phyloP scores from a whole-genome alignment of 2,113 vertebrate genomes.

The Anarhynchus alexandrinus region DNA sequence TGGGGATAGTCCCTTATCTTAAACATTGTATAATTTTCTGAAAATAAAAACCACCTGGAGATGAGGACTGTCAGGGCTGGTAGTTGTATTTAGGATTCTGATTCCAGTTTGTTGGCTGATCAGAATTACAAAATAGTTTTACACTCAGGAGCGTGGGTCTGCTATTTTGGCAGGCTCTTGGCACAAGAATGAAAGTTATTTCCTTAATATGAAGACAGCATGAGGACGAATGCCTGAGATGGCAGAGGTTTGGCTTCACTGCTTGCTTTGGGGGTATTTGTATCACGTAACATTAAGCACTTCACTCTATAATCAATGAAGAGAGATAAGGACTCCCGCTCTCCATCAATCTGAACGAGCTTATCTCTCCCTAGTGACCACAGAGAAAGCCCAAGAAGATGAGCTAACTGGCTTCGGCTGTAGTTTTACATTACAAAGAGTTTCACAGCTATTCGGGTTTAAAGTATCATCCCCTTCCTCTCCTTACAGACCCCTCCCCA shows the following conservation, averaged over 20 bases:
- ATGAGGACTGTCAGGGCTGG: background rate
- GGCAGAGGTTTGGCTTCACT: background rate
- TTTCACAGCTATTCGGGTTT: constrained; percentile 9
- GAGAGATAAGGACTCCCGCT: constrained; percentile 9
- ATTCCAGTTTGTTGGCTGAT: background rate
- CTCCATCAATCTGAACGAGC: constrained; percentile 2
- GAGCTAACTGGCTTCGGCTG: background rate
- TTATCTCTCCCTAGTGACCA: background rate
- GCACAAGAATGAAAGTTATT: constrained; percentile 37
- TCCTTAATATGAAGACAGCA: constrained; percentile 26
- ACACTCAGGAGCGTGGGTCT: background rate
- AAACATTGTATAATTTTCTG: background rate
- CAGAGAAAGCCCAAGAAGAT: constrained; percentile 1
- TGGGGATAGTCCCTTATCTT: background rate
- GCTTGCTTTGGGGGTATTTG: background rate
- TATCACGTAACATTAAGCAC: background rate
- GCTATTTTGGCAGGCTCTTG: constrained; percentile 47
- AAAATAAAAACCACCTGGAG: background rate
- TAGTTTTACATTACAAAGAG: background rate
- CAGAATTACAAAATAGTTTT: background rate
- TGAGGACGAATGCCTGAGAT: background rate
- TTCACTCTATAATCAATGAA: background rate
- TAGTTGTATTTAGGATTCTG: background rate
- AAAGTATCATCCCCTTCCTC: background rate
- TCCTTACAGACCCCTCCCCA: background rate